Conservation (phyloP, 2,888 invertebrate genomes). For the Nezara viridula region DNA sequence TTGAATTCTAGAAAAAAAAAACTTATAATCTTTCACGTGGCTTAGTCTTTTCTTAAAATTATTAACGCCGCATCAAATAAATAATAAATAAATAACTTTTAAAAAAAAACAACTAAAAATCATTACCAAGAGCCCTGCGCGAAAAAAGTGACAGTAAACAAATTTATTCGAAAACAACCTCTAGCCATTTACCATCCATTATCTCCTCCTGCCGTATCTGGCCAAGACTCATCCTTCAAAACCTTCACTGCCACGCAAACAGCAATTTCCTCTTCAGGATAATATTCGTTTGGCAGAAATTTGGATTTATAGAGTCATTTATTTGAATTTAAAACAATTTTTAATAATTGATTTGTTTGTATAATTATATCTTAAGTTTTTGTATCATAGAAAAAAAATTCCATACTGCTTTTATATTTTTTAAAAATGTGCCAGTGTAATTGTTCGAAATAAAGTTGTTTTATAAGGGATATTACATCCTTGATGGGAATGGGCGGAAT, state of each 20-base stretch:
- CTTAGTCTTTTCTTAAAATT: too few species aligned
- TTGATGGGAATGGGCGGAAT: not conserved
- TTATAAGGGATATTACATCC: not conserved
- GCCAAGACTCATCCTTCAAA: not conserved
- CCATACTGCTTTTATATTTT: too few species aligned
- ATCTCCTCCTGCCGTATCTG: not conserved
- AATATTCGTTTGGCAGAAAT: not conserved
- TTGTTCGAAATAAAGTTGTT: not conserved
- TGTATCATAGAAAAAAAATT: too few species aligned
- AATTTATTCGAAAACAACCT: not conserved
- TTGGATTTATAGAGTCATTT: not conserved
- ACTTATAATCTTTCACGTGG: not conserved
- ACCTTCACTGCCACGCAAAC: not conserved
- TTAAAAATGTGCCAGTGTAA: too few species aligned
- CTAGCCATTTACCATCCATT: not conserved
- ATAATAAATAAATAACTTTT: too few species aligned
- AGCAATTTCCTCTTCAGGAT: not conserved
- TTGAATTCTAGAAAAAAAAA: not conserved
- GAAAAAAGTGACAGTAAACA: not conserved
- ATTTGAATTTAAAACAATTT: not conserved
- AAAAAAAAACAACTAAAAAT: not conserved
- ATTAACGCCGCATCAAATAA: too few species aligned
- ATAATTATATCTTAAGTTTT: too few species aligned
- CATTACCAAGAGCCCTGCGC: too few species aligned
- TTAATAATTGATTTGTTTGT: not conserved